Evolutionary conservation across 2,113 vertebrate species (phyloP).

Genomic region (Channa maculata): DNA sequence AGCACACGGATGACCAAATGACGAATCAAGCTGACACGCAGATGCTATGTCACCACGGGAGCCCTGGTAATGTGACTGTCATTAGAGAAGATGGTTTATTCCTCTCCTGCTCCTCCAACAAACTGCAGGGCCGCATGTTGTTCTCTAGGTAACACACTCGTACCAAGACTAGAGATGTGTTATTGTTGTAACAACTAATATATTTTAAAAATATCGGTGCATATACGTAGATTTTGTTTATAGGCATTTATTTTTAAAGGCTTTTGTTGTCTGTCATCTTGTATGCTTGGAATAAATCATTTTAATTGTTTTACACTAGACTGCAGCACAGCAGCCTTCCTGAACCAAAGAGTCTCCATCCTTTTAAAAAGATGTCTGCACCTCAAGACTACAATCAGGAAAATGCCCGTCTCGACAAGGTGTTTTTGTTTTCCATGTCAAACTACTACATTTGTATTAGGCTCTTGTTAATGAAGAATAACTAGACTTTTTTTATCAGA

Average conservation of each 20-base stretch:
- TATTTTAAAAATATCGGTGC: too few relatives aligned
- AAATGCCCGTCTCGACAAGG: constrained; percentile 17
- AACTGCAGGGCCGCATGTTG: constrained; percentile 60
- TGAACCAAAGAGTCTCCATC: constrained; percentile 42
- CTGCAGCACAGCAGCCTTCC: constrained; percentile 52
- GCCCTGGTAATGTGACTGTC: constrained; percentile 30
- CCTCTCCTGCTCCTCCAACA: constrained; percentile 72
- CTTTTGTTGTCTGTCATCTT: background rate
- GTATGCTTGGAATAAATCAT: background rate
- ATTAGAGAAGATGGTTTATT: constrained; percentile 79
- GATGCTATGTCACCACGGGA: constrained; percentile 13
- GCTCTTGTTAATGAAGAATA: background rate
- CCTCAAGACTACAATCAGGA: constrained; percentile 35
- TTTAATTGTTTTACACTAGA: constrained; percentile 31
- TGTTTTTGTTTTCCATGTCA: constrained; percentile 15
- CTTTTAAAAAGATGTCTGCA: constrained; percentile 4
- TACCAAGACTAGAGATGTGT: background rate
- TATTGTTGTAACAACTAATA: background rate
- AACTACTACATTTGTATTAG: background rate
- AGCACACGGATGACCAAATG: constrained; percentile 4
- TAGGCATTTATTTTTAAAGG: too few relatives aligned
- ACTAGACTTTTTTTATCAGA: background rate
- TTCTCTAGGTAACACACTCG: constrained; percentile 72
- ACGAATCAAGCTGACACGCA: constrained; percentile 6
- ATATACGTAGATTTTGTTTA: background rate